Base-by-base conservation (phyloP, 1,140 invertebrate genomes). In the Heliconius hermathena region DNA sequence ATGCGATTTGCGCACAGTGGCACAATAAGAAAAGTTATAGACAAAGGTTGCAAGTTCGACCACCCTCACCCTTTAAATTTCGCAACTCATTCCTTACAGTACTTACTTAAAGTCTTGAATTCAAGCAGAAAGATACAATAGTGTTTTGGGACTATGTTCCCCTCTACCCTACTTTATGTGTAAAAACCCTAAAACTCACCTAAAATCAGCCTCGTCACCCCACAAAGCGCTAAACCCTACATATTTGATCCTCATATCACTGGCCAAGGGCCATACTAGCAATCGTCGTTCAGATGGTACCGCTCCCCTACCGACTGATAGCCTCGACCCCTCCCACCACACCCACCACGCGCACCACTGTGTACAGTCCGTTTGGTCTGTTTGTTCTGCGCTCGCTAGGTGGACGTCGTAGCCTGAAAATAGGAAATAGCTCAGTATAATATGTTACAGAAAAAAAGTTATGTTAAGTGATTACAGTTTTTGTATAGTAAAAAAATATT, bases 161-260 rank as follows among this genome's bases (percentile, higher is more conserved):
- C 33, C 6, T 36, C 33, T 36, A 36, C 0, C 33, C 33, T 36
- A 36, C 0, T 36, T 1, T 36, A 36, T 36, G 6, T 36, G 1
- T 29, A 33, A 18, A 71, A 16, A 29, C 13, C 0, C 9, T 4
- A 20, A 18, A 16, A 78, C 78, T 88, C 81, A 96, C 96, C 96
- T 95, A 85, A 96, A 96, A 85, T 96, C 95, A n/a, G 96, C 96
- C 38, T 95, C 92, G 73, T 95, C 93, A 3, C 96, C 96, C 95
- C 96, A 96, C 4, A 95, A 87, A 0, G 96, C 95, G 22, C 95
- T 95, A 85, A 96, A 96, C 9, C 96, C 96, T 8, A 96, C 93
- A 83, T 95, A 95, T 74, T 95, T 94, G 22, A 96, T 94, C 84
- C 95, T 95, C 88, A 95, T 94, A 74, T 95, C 95, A 36, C 93